phyloP scores from a whole-genome alignment of 2,113 vertebrate species.

The Coregonus clupeaformis region DNA sequence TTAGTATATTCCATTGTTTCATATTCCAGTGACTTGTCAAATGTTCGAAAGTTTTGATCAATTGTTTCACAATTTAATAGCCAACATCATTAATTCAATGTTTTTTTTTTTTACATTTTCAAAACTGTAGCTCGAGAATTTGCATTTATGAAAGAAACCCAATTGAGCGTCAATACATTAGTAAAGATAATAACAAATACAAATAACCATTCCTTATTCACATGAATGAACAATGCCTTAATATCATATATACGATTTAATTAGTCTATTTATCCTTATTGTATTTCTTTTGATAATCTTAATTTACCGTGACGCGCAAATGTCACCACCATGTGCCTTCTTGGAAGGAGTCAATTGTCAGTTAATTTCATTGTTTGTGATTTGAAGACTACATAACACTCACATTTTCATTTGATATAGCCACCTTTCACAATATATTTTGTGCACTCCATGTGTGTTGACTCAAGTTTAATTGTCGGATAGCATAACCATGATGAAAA shows the following conservation, averaged over 20 bases:
- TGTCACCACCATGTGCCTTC: slow-evolving; percentile 57
- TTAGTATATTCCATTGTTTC: neutral
- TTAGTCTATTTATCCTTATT: neutral
- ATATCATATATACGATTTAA: neutral
- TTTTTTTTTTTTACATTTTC: neutral
- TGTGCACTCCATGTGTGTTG: no score
- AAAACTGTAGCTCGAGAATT: neutral
- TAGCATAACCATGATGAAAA: no score
- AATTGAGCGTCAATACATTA: neutral
- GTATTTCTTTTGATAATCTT: neutral
- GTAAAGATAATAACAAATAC: neutral
- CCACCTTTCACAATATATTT: no score
- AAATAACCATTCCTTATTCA: neutral
- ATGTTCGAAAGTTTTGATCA: neutral
- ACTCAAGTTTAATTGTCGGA: no score
- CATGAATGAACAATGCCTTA: neutral
- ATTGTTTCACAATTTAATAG: no score
- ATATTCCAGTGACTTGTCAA: neutral
- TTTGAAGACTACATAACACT: neutral
- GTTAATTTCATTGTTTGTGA: slow-evolving; percentile 1
- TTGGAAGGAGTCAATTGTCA: slow-evolving; percentile 20
- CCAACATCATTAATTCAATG: no score
- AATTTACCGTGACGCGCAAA: slow-evolving; percentile 40
- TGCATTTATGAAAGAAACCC: neutral
- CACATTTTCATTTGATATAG: no score